A percentile compares a stretch with the other conserved stretches of the same genome.
phyloP scores from a whole-genome alignment of 2,797 vertebrate genomes.

The Phrynocephalus vlangalii region DNA sequence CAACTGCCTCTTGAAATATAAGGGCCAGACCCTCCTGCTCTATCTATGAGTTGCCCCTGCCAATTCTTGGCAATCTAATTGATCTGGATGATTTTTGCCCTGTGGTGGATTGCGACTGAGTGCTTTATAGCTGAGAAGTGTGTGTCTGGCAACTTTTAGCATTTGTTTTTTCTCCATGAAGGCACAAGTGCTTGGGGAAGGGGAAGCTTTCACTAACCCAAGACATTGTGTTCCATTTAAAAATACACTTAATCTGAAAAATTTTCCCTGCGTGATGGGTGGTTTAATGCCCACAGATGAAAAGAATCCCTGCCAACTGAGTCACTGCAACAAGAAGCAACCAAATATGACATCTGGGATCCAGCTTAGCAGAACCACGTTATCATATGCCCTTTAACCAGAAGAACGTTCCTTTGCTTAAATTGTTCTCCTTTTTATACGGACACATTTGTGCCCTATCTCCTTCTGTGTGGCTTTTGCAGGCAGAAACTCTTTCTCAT shows the following conservation, averaged over 20 bases:
- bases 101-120: too few relatives aligned
- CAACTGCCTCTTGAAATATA: too few relatives aligned
- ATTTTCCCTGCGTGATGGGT: background rate
- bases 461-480: background rate
- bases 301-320: background rate
- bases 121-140: too few relatives aligned
- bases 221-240: background rate
- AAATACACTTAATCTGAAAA: background rate
- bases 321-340: background rate
- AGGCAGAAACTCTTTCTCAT: background rate
- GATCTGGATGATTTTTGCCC: too few relatives aligned
- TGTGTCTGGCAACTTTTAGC: too few relatives aligned
- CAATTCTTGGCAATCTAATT: too few relatives aligned
- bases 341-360: background rate
- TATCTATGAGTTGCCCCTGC: too few relatives aligned
- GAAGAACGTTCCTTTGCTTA: background rate
- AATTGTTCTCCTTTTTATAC: background rate
- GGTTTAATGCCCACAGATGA: background rate
- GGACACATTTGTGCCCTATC: background rate
- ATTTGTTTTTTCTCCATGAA: too few relatives aligned
- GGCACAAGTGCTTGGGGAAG: too few relatives aligned
- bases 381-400: background rate
- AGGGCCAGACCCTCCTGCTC: too few relatives aligned
- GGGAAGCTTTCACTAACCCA: background rate
- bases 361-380: background rate